phyloP scores from a whole-genome alignment of 2,888 invertebrate species.

The Glaucopsyche alexis region DNA sequence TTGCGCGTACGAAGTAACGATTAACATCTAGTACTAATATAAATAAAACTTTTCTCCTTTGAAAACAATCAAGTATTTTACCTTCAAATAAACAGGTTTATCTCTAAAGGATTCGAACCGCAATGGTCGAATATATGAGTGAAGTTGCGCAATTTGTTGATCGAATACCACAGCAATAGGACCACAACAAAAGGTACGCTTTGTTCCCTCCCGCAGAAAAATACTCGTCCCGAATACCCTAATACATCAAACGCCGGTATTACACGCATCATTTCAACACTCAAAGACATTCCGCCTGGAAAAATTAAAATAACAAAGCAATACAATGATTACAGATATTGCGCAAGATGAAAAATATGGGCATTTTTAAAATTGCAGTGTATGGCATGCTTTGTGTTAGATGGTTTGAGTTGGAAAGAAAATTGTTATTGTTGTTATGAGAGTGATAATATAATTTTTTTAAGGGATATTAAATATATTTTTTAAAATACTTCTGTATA shows the following conservation, averaged over 20 bases:
- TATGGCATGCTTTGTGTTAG: not conserved
- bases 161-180: constrained; percentile 27
- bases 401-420: not conserved
- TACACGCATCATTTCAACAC: constrained; percentile 77
- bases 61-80: not conserved
- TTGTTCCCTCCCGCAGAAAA: constrained; percentile 63
- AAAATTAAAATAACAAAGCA: constrained; percentile 76
- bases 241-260: constrained; percentile 74
- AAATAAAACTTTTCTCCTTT: not conserved
- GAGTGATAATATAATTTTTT: not conserved
- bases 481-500: not conserved
- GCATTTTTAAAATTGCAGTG: constrained; percentile 55
- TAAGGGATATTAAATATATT: not conserved
- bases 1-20: too few relatives aligned
- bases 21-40: too few relatives aligned
- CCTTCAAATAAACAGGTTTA: not conserved
- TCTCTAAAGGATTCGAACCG: not conserved
- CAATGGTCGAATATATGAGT: constrained; percentile 7
- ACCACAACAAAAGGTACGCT: constrained; percentile 48
- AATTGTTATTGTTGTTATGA: not conserved
- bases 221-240: constrained; percentile 69
- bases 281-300: constrained; percentile 76
- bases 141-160: constrained; percentile 15
- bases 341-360: constrained; percentile 55
- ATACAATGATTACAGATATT: constrained; percentile 53